A percentile compares a stretch with the other conserved stretches of the same genome.
phyloP scores from a whole-genome alignment of 2,113 vertebrate species.

The Anoplopoma fimbria region DNA sequence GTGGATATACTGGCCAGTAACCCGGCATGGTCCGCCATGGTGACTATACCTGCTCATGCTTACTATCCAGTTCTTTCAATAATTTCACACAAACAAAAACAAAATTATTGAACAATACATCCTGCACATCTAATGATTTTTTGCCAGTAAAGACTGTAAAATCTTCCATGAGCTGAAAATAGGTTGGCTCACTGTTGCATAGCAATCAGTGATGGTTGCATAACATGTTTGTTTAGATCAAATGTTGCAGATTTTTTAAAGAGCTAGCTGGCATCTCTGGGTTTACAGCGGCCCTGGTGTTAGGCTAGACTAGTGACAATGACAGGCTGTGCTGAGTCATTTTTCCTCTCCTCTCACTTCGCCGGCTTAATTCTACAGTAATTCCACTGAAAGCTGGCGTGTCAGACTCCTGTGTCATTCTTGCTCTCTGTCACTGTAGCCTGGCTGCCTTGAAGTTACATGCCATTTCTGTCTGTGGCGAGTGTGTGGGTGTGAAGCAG shows the following conservation, averaged over 20 bases:
- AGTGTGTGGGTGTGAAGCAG: constrained; percentile 4
- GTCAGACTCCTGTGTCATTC: constrained; percentile 59
- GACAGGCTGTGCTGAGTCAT: constrained; percentile 72
- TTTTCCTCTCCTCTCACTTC: constrained; percentile 59
- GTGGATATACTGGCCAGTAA: not conserved
- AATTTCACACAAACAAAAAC: not conserved
- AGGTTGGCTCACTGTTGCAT: constrained; percentile 58
- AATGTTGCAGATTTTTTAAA: constrained; percentile 59
- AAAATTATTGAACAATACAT: not conserved
- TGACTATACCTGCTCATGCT: not conserved
- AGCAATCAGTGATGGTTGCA: constrained; percentile 61
- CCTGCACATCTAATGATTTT: not conserved
- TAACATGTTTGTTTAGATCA: constrained; percentile 66
- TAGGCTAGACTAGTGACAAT: constrained; percentile 59
- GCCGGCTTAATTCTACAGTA: constrained; percentile 66
- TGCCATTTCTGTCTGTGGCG: constrained; percentile 48
- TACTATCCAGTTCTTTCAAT: not conserved
- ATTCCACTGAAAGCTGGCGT: constrained; percentile 64
- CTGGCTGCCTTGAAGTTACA: constrained; percentile 61
- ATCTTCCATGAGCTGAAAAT: constrained; percentile 61
- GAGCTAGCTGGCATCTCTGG: constrained; percentile 53
- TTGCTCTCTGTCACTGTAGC: constrained; percentile 59
- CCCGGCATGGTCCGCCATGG: not conserved
- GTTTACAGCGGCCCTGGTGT: constrained; percentile 50
- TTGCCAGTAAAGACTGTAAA: constrained; percentile 30